These are phyloP conservation scores for Nibea albiflora DNA, from an alignment of 2,113 vertebrate species.

Conservation along the genomic window DNA sequence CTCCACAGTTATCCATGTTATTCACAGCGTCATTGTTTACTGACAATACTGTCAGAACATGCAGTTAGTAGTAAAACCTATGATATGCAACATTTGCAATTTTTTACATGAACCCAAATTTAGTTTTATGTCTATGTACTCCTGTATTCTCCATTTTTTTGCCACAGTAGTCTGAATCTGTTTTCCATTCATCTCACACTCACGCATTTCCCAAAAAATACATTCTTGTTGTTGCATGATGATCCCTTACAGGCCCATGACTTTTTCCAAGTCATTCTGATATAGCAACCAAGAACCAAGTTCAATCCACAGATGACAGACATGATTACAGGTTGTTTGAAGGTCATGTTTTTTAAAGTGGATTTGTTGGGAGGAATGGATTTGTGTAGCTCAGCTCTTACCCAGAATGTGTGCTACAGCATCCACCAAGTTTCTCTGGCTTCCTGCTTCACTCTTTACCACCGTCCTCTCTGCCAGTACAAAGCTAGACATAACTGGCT, in stretches of 20 bases:
- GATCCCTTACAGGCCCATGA: background rate
- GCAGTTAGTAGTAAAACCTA: too few species aligned
- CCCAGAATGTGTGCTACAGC: constrained; percentile 94
- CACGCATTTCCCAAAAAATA: background rate
- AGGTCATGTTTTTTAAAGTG: background rate
- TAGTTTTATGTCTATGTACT: background rate
- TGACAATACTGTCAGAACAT: background rate
- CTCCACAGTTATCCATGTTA: too few species aligned
- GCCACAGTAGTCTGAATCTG: background rate
- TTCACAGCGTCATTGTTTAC: background rate
- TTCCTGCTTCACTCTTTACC: constrained; percentile 68
- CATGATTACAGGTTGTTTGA: background rate
- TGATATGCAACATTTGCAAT: background rate
- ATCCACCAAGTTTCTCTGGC: constrained; percentile 87
- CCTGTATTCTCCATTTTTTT: background rate
- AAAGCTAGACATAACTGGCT: constrained; percentile 93
- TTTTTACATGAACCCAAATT: background rate
- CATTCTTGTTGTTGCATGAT: background rate
- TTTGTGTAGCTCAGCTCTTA: constrained; percentile 59
- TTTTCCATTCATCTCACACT: background rate
- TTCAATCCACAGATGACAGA: background rate
- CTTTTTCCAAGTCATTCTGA: too few species aligned
- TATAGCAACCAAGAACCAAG: too few species aligned
- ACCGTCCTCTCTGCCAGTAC: constrained; percentile 90
- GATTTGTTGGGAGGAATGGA: background rate